Evolutionary conservation across 2,888 invertebrate species (phyloP), one percentile per base, ranked within the genome.

Genomic region (Polia nebulosa): DNA sequence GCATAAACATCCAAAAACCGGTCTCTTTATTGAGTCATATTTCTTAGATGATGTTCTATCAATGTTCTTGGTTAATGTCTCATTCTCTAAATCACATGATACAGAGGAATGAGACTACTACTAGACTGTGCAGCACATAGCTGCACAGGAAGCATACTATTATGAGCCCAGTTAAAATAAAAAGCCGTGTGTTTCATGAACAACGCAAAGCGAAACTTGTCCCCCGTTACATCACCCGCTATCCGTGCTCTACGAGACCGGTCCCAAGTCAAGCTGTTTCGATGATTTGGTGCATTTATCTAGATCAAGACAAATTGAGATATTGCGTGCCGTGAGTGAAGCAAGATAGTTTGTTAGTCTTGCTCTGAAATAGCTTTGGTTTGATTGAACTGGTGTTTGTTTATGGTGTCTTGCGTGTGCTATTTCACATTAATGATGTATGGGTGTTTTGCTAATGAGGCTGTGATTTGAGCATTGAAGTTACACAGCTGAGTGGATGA

Each of bases 271-370:
- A 52, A 60, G 70, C 52, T 57, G 67, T 75, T 77, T 72, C 82
- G 82, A 82, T 80, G 81, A 81, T 82, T 81, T 75, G 66, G 59
- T 71, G 49, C 66, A 73, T 79, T 81, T 77, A 83, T 81, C 73
- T 80, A 74, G 78, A 83, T 78, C 80, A 80, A 80, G 78, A 82
- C 83, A 81, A 82, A 82, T 82, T 82, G 82, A 74, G 81, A 76
- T 74, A 82, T 82, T 71, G 82, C 82, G 82, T 82, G 82, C 76
- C 49, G 63, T 61, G 66, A 81, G 68, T 80, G 78, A 66, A 63
- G 82, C 74, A 82, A 82, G 74, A 71, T 45, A 62, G 68, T 65
- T 78, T 63, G 76, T 62, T 72, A 64, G 61, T 61, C 41, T 61
- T 63, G 58, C 49, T 55, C 56, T 75, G 52, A 52, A 75, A 78